Percentiles rank a stretch among this genome's conserved stretches.
phyloP scores from a whole-genome alignment of 1,140 invertebrate species.

The Lineus longissimus region DNA sequence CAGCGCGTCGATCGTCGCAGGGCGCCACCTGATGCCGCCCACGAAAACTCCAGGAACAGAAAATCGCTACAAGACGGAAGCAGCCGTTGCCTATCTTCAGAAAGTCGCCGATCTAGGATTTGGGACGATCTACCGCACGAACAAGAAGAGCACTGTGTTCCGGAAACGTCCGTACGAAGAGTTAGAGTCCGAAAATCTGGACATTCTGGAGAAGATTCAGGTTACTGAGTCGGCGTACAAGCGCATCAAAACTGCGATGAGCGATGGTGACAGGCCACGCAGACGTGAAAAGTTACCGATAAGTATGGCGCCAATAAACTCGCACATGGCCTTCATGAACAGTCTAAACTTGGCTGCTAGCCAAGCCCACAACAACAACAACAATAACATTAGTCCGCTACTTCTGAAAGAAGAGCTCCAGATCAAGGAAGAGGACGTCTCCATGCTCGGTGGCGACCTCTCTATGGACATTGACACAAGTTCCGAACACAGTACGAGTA shows the following conservation, averaged over 20 bases:
- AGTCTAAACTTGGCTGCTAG: neutral
- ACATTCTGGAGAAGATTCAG: neutral
- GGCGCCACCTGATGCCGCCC: slow-evolving; percentile 7
- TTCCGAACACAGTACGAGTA: too few relatives aligned
- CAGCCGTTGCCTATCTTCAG: slow-evolving; percentile 2
- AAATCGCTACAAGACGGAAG: slow-evolving; percentile 5
- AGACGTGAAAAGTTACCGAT: neutral
- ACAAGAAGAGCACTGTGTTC: neutral
- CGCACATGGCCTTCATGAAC: neutral
- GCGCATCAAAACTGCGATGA: neutral
- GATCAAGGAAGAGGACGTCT: too few relatives aligned
- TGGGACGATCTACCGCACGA: slow-evolving; percentile 4
- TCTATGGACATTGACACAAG: too few relatives aligned
- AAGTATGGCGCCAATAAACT: neutral
- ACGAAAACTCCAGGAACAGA: slow-evolving; percentile 1
- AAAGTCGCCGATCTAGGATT: slow-evolving; percentile 7
- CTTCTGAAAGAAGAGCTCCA: too few relatives aligned
- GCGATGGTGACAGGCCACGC: neutral
- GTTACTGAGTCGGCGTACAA: neutral
- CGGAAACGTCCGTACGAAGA: neutral
- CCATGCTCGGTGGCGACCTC: too few relatives aligned
- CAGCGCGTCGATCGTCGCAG: neutral
- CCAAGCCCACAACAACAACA: too few relatives aligned
- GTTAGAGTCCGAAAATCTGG: neutral
- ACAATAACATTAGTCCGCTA: too few relatives aligned